Evolutionary conservation across 2,797 vertebrate species (phyloP), one percentile per base, ranked within the genome.

Genomic region (Epinephelus coioides): DNA sequence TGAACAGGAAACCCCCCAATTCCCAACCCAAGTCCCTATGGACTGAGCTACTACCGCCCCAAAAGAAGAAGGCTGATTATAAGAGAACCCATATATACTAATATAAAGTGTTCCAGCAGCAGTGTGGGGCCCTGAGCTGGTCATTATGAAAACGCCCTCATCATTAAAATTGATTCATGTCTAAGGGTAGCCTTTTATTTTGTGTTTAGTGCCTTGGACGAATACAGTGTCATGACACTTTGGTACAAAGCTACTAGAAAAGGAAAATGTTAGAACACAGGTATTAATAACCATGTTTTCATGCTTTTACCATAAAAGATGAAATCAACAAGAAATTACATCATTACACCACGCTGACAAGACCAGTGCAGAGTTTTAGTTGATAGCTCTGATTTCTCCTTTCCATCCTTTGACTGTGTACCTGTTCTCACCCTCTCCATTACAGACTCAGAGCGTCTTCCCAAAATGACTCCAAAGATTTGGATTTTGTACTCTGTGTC

Each of bases 401-500:
- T 30, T 69, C 47, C 49, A 47, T 67, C 63, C 10, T 25, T 59
- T 81, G 49, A 72, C 76, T 23, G 63, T 94, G 94, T 99, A 99
- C 98, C 98, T 99, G 98, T 99, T 91, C 87, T 96, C 86, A 96
- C 96, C 88, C 94, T 53, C 72, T 96, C 82, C 74, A 84, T 95
- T 90, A 98, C 43, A 14, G 98, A 95, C 81, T 97, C 96, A 90
- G 97, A 97, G 65, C 93, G 95, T 62, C 91, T 95, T 95, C 96
- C 97, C 74, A 90, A 94, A 94, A 96, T 88, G 85, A 97, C 53
- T 83, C 98, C 98, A 93, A 96, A 97, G 86, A 99, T 94, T 86
- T 97, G 95, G 69, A 98, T 94, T 86, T 95, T 91, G 82, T 98
- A 99, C 76, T 97, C 94, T 1, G 96, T 97, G 85, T 97, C 97